Base-by-base conservation (phyloP, 2,888 invertebrate species). In the Philaethria dido region DNA sequence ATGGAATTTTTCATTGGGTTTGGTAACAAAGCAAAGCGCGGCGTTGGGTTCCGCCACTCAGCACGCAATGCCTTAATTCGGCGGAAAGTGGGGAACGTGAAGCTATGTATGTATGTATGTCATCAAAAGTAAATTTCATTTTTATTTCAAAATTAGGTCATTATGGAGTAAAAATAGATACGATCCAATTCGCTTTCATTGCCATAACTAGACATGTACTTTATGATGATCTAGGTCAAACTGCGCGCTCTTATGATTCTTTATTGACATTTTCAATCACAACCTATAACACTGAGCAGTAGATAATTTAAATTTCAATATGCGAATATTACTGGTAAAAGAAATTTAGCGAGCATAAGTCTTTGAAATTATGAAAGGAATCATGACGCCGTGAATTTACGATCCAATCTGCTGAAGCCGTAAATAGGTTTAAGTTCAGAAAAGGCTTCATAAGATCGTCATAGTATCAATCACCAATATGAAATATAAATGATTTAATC, bases 141-240 rank as follows among this genome's bases (percentile, higher is more conserved):
- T 16, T 25, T 52, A 16, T 52, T 52, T 33, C 13, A 33, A 52
- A 52, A 52, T 11, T 29, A 52, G 52, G 52, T 52, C 52, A 52
- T 11, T 45, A 20, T 39, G 36, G n/a, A 18, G 29, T 25, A 62
- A 62, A 39, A 63, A 59, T 54, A 36, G 39, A 57, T 25, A 65
- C 52, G 18, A 29, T 45, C 61, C 54, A 47, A 54, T 52, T 45
- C 16, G 29, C 48, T 59, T 59, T 71, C 66, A 71, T 45, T 70
- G 54, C 62, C 64, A 54, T 54, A 62, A 62, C 66, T 54, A 42
- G 69, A 64, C 62, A 54, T 59, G 69, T 69, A 71, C 59, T 69
- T 66, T 59, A 39, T 64, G 64, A 66, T 39, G 62, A 71, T 71
- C 66, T 71, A 62, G 71, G 71, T 71, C 71, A 71, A 59, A 69